Percentiles rank a stretch among this genome's conserved stretches.
phyloP scores from a whole-genome alignment of 2,797 vertebrate genomes.

The Eupleurogrammus muticus region DNA sequence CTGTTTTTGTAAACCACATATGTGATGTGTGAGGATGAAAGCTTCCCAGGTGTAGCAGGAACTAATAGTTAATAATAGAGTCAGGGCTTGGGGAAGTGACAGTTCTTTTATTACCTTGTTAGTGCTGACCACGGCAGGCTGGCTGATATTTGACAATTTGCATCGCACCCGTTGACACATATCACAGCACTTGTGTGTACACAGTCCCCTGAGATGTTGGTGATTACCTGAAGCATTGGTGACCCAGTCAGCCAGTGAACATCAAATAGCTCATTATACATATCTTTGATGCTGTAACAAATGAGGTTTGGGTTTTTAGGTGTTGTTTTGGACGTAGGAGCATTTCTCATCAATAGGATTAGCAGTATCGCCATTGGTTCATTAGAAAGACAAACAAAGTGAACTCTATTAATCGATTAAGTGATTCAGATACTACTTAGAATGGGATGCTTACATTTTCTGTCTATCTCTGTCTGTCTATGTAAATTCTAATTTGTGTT shows the following conservation, averaged over 20 bases:
- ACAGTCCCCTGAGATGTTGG: neutral
- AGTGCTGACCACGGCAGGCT: neutral
- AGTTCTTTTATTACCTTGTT: neutral
- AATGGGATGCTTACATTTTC: neutral
- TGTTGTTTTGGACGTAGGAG: constrained; percentile 24
- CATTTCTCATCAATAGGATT: constrained; percentile 50
- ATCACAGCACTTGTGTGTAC: no score
- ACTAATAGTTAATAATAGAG: no score
- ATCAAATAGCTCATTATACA: constrained; percentile 8
- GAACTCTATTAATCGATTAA: constrained; percentile 56
- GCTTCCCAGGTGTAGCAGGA: neutral
- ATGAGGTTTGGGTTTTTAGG: constrained; percentile 13
- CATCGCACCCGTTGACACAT: no score
- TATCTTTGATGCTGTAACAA: constrained; percentile 26
- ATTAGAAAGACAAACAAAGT: constrained; percentile 68
- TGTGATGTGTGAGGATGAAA: neutral
- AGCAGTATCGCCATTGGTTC: constrained; percentile 53
- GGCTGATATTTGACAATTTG: neutral
- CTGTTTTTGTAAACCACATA: no score
- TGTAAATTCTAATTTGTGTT: no score
- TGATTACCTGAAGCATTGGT: neutral
- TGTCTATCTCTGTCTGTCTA: neutral
- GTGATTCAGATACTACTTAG: constrained; percentile 47
- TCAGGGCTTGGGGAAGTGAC: neutral
- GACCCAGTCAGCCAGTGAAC: constrained; percentile 4